A percentile compares a stretch with the other conserved stretches of the same genome.
These are phyloP conservation scores for Centropus bengalensis DNA, from an alignment of 2,113 vertebrate genomes.

Conservation along the genomic window DNA sequence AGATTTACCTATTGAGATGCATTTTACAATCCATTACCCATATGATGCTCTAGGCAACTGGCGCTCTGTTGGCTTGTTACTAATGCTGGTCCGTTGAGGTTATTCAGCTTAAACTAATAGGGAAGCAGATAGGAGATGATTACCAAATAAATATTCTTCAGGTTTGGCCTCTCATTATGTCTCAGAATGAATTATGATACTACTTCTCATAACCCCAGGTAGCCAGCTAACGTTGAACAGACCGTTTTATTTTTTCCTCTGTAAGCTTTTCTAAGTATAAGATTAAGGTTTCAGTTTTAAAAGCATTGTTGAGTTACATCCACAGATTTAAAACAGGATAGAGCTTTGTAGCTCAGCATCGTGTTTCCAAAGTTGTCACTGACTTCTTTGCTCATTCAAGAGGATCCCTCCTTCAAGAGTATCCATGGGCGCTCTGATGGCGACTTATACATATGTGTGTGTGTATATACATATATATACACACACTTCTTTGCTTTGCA, in stretches of 20 bases:
- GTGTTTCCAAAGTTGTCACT: neutral
- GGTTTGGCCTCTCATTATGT: neutral
- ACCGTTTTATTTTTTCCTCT: neutral
- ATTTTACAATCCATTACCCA: constrained; percentile 34
- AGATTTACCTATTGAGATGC: constrained; percentile 29
- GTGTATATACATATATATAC: too few relatives aligned
- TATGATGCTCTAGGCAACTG: neutral
- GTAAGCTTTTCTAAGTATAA: neutral
- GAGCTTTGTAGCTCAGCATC: neutral
- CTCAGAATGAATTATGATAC: neutral
- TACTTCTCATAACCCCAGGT: neutral
- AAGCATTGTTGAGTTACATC: neutral
- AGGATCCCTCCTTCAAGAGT: neutral
- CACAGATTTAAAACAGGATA: neutral
- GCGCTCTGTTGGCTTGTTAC: neutral
- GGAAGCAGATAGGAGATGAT: neutral
- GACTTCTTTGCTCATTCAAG: neutral
- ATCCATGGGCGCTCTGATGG: neutral
- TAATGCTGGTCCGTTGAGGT: constrained; percentile 28
- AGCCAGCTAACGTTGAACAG: neutral
- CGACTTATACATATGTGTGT: neutral
- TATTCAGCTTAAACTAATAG: constrained; percentile 18
- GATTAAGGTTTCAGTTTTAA: neutral
- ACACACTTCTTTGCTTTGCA: neutral
- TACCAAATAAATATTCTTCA: constrained; percentile 39